Base-by-base conservation (phyloP, 2,797 vertebrate genomes). In the Adelosebastes latens region DNA sequence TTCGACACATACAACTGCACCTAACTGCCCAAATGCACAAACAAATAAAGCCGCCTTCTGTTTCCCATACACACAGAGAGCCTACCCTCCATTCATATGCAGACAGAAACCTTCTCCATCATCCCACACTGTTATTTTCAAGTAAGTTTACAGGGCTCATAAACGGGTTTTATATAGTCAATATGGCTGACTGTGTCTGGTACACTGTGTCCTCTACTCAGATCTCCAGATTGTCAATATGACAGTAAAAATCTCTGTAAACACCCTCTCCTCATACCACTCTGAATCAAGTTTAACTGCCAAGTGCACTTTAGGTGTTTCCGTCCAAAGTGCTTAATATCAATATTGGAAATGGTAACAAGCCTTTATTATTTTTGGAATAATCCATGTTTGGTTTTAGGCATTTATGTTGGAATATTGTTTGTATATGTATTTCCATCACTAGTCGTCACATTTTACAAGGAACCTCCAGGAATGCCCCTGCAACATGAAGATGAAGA, bases 161-260 rank as follows among this genome's bases (percentile, higher is more conserved):
- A 92, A 93, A 92, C 71, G 22, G 73, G 39, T 88, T 92, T 93
- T 93, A 91, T 88, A 83, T 78, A 88, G 89, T 89, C 87, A 90
- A 79, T 90, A 87, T 87, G 85, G 80, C 77, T 71, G 86, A 82
- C 75, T 87, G 80, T 86, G 89, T 85, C 80, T 90, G 82, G 88
- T 83, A 91, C 87, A 79, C 71, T 63, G 81, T 86, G 88, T 89
- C 82, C 88, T 89, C 84, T 82, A 75, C 68, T 87, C 77, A 75
- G 84, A 71, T 55, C 77, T 79, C 63, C 76, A 82, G 83, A 88
- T 81, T 86, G 86, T 90, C 85, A 82, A 91, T 87, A 90, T 68
- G 78, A 83, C 72, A 62, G 72, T 92, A 89, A 91, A 91, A 81
- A 67, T 69, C 60, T 79, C 75, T 85, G 81, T 87, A 90, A 91